Percentiles rank a stretch among this genome's conserved stretches.
These are phyloP conservation scores for Schizotus pectinicornis DNA, from an alignment of 2,888 invertebrate species.

Conservation along the genomic window DNA sequence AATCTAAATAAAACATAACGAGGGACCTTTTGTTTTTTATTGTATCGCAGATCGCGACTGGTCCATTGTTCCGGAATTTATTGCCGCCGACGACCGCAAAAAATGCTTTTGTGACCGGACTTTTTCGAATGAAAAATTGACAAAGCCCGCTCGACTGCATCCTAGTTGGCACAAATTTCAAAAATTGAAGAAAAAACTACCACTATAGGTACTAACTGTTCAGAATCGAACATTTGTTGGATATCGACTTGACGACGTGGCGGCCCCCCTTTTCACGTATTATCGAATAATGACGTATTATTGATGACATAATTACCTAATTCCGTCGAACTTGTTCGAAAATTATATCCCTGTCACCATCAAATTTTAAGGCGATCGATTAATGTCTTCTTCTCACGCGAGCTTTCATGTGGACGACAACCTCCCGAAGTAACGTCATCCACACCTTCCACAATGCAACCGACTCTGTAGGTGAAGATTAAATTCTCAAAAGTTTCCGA, in stretches of 20 bases:
- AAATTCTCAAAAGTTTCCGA: no score
- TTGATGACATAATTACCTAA: no score
- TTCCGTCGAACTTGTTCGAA: no score
- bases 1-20: constrained; percentile 57
- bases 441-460: neutral
- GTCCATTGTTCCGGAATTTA: constrained; percentile 55
- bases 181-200: no score
- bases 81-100: constrained; percentile 40
- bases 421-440: neutral
- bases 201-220: no score
- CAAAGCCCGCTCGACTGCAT: constrained; percentile 3
- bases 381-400: neutral
- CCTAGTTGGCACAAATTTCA: no score
- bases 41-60: constrained; percentile 52
- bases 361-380: neutral
- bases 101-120: constrained; percentile 40
- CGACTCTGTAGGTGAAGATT: neutral
- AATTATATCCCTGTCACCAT: no score
- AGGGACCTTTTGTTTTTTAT: constrained; percentile 51
- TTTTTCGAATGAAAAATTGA: constrained; percentile 41
- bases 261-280: no score
- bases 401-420: neutral
- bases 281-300: no score
- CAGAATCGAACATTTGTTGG: no score
- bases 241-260: no score